Evolutionary conservation across 1,140 invertebrate species (phyloP), one percentile per base, ranked within the genome.

Genomic region (Euschistus heros): DNA sequence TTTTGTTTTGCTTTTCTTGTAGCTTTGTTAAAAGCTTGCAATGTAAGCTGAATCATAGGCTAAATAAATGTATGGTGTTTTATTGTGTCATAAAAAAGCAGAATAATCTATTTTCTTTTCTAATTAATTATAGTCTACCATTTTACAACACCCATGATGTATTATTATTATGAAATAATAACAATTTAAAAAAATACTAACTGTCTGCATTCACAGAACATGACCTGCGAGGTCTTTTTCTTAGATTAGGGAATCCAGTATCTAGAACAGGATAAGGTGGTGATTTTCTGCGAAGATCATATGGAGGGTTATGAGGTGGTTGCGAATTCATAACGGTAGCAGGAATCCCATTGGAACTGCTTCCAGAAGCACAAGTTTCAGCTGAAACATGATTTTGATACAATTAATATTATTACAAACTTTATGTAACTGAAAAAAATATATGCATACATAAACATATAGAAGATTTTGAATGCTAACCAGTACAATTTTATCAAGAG

Each of bases 201-300:
- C 86, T 82, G 79, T 80, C 83, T 63, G 78, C 79, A 13, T 79
- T 79, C 63, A 80, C 70, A 14, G 82, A 85, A 72, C 81, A 84
- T 22, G 81, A 82, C 67, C 83, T 74, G 62, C 89, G 79, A 17
- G 88, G 88, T 70, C 90, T 81, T 73, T 92, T 92, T 67, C 89
- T 80, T 8, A 57, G 54, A 24, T 57, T 57, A 24, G 18, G 54
- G 13, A 65, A 64, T 18, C 65, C 66, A 27, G 67, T 54, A 55
- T 61, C 66, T 30, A 44, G 55, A 72, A 77, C 63, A 71, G 77
- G 65, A 75, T 83, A 57, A 75, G 74, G 54, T 17, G 71, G 71
- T 26, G 71, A 90, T 76, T 92, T 92, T 70, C 89, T 81, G 68
- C 89, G 80, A 70, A 92, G 77, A 75, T 92, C 90, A 73, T 92